These are phyloP conservation scores for Ispidina lecontei DNA, from an alignment of 2,797 vertebrate species.

Conservation along the genomic window DNA sequence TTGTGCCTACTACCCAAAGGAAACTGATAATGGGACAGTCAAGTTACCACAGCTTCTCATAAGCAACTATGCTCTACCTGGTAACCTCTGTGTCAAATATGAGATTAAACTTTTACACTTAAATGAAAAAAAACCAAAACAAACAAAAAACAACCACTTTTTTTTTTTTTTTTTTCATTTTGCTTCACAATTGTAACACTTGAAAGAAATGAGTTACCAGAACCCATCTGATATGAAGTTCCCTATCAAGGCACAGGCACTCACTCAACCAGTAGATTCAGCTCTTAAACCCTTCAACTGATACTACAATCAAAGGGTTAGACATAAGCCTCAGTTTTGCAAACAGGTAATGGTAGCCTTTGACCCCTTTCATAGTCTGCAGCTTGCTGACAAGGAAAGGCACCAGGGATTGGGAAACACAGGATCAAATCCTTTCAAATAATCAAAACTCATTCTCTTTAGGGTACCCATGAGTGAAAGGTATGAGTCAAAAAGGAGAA, in stretches of 20 bases:
- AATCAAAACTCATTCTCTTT: neutral
- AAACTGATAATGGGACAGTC: neutral
- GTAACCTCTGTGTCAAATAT: neutral
- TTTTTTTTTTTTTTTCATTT: neutral
- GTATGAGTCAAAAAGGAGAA: neutral
- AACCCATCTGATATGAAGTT: neutral
- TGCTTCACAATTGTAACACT: neutral
- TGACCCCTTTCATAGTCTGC: neutral
- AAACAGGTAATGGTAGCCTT: neutral
- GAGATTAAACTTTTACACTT: neutral
- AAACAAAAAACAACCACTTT: too few species aligned
- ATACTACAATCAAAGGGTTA: neutral
- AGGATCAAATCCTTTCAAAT: neutral
- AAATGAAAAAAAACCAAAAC: neutral
- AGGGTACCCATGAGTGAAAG: neutral
- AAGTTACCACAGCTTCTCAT: neutral
- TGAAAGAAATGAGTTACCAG: neutral
- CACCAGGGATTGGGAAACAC: rapidly evolving
- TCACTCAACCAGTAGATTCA: neutral
- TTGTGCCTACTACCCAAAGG: neutral
- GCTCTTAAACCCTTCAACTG: neutral
- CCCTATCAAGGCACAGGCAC: neutral
- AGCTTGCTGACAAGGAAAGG: neutral
- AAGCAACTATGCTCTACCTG: neutral
- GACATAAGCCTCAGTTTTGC: neutral